A percentile compares a stretch with the other conserved stretches of the same genome.
phyloP scores from a whole-genome alignment of 2,888 invertebrate genomes.

The Brachyptera risi region DNA sequence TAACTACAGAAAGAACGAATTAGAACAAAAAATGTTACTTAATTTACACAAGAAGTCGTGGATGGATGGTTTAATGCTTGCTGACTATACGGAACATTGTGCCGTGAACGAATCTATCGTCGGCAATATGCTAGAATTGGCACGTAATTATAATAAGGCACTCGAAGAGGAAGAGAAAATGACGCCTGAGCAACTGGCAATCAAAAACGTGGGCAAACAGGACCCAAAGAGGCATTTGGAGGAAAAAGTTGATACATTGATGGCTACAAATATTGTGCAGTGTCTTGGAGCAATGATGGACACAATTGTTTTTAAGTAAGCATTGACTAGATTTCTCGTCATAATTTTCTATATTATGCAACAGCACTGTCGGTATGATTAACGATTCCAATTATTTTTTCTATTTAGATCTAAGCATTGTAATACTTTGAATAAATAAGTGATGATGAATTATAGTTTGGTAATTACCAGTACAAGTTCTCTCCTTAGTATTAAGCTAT shows the following conservation, averaged over 20 bases:
- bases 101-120: slow-evolving; percentile 91
- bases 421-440: too few relatives aligned
- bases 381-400: too few relatives aligned
- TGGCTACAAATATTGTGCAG: slow-evolving; percentile 97
- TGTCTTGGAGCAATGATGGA: slow-evolving; percentile 96
- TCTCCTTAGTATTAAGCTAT: too few relatives aligned
- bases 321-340: too few relatives aligned
- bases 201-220: slow-evolving; percentile 98
- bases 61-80: slow-evolving; percentile 92
- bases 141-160: slow-evolving; percentile 97
- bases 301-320: slow-evolving; percentile 84
- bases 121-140: slow-evolving; percentile 93
- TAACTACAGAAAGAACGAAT: slow-evolving; percentile 97
- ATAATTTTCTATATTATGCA: too few relatives aligned
- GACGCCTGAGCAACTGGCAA: slow-evolving; percentile 98
- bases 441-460: too few relatives aligned
- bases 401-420: too few relatives aligned
- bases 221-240: slow-evolving; percentile 99
- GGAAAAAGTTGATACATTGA: slow-evolving; percentile 94
- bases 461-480: too few relatives aligned
- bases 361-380: too few relatives aligned
- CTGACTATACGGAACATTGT: slow-evolving; percentile 91
- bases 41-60: slow-evolving; percentile 98
- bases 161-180: slow-evolving; percentile 99
- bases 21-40: slow-evolving; percentile 98